A percentile compares a stretch with the other conserved stretches of the same genome.
Evolutionary conservation across 1,140 invertebrate species (phyloP).

Genomic region (Zaprionus nigranus): DNA sequence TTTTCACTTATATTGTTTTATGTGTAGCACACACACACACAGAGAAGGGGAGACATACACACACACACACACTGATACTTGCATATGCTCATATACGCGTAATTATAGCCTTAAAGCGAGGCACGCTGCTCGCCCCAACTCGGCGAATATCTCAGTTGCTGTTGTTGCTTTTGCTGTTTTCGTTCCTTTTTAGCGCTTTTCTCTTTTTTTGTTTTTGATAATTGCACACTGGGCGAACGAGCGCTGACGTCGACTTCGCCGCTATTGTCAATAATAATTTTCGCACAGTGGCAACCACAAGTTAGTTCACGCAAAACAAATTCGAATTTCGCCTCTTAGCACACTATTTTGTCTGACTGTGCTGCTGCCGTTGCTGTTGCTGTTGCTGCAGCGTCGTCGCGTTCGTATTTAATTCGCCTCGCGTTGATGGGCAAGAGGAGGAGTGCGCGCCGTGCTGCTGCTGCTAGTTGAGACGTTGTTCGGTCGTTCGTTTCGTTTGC

Average conservation of each 20-base stretch:
- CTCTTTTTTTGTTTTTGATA: conserved; percentile 30
- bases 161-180: conserved; percentile 38
- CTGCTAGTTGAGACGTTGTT: not conserved
- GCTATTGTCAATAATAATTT: conserved; percentile 38
- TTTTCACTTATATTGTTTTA: conserved; percentile 68
- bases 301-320: conserved; percentile 20
- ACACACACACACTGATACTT: conserved; percentile 11
- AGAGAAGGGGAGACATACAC: not conserved
- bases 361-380: not conserved
- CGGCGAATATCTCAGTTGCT: conserved; percentile 1
- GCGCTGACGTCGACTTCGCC: conserved; percentile 19
- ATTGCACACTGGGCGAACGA: conserved; percentile 26
- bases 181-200: conserved; percentile 35
- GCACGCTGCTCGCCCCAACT: conserved; percentile 21
- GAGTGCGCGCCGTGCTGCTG: conserved; percentile 21
- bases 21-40: conserved; percentile 11
- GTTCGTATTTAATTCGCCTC: not conserved
- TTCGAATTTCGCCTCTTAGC: conserved; percentile 29
- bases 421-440: not conserved
- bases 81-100: conserved; percentile 4
- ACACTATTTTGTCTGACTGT: conserved; percentile 4
- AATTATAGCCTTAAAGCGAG: conserved; percentile 59
- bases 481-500: conserved; percentile 21
- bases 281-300: conserved; percentile 14
- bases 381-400: not conserved